These are phyloP conservation scores for Tryphoninae sp. DNA, from an alignment of 2,888 invertebrate species.

Conservation along the genomic window DNA sequence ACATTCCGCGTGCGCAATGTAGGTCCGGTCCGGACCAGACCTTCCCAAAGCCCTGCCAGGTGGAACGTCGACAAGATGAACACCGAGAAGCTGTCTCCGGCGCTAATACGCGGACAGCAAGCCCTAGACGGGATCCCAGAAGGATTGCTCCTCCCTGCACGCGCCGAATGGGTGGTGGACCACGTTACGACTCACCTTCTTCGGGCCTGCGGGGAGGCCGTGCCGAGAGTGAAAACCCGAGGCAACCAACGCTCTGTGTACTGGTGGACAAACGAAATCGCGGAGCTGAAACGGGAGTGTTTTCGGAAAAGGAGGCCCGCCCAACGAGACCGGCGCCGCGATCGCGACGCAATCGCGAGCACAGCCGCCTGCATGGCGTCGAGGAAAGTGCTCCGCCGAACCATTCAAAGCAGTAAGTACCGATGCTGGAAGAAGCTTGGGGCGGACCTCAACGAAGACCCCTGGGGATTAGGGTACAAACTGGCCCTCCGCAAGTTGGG, in stretches of 20 bases:
- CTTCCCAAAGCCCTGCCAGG: neutral
- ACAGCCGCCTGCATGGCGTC: neutral
- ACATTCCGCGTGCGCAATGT: conserved; percentile 12
- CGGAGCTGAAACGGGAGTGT: conserved; percentile 26
- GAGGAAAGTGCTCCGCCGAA: conserved; percentile 33
- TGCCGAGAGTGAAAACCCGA: conserved; percentile 1
- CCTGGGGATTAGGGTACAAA: conserved; percentile 58
- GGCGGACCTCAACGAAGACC: conserved; percentile 12
- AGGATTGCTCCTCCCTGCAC: neutral
- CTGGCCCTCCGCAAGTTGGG: conserved; percentile 49
- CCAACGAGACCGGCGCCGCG: conserved; percentile 28
- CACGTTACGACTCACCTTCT: no score
- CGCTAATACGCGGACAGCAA: conserved; percentile 3
- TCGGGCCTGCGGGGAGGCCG: neutral
- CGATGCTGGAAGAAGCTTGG: conserved; percentile 55
- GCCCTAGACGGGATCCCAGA: neutral
- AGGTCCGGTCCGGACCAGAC: neutral
- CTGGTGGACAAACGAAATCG: conserved; percentile 40
- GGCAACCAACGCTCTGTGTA: conserved; percentile 17
- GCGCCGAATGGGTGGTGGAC: neutral
- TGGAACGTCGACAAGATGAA: conserved; percentile 7
- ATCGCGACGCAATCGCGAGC: neutral
- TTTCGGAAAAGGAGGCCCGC: neutral
- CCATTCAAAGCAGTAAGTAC: conserved; percentile 45
- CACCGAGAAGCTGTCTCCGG: conserved; percentile 4